Evolutionary conservation across 2,888 invertebrate genomes (phyloP), one percentile per base, ranked within the genome.

Genomic region (Sabatieria punctata): DNA sequence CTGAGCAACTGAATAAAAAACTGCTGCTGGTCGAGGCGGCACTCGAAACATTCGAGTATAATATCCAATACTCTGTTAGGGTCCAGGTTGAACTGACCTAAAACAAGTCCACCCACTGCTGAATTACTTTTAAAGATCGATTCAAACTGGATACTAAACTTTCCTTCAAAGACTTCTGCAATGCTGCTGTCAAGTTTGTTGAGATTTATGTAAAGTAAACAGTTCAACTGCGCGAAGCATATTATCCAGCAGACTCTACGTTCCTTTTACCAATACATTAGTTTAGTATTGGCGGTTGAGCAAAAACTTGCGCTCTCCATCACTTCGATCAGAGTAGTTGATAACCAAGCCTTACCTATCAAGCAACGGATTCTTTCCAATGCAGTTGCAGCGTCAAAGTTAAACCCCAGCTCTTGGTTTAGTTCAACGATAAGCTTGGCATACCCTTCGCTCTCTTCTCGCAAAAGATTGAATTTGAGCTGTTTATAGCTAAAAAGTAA

Each of bases 401-500:
- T 15, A 11, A 11, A 8, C 8, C 15, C 30, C 30, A 30, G 74
- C 59, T 83, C 81, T 68, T 85, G 85, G 73, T 85, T 85, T 50
- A 97, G 71, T 73, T 93, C 93, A 19, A 85, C 81, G 48, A 91
- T 79, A 40, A 95, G 73, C 68, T 99, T 99, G 1, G 95, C 83
- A 72, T 89, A 99, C 4, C 97, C 97, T 74, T 99, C 97, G 71
- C 85, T 89, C 72, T 99, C 97, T 72, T 99, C 97, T 46, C 97
- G 77, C 64, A 95, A 82, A 59, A 99, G 74, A 73, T 99, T 99
- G 69, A 93, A 99, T 65, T 99, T 95, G 59, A 91, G 80, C 69
- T 99, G 97, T 68, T 97, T 99, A 69, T 95, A 99, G 68, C 95
- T 95, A 69, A 51, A 77, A 76, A 53, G 18, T 30, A 38, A 45